Base-by-base conservation (phyloP, 2,888 invertebrate genomes). In the Abrostola triplasia region DNA sequence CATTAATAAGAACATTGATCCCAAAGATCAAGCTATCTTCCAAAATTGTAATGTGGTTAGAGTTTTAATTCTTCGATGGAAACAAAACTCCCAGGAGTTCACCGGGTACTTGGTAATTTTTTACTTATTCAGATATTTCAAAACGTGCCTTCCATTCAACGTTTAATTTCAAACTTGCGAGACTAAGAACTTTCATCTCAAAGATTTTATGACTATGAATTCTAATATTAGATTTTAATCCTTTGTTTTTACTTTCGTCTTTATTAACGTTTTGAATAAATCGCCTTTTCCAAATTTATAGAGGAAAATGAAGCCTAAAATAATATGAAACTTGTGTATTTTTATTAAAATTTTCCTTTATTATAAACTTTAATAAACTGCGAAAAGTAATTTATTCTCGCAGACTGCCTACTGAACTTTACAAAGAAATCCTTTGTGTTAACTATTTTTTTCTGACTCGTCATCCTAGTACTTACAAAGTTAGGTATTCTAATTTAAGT, bases 131-230 rank as follows among this genome's bases (percentile, higher is more conserved):
- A 58, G 71, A 72, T 67, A 72, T 72, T 67, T 63, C 37, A 60
- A 71, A 60, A 59, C 59, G 73, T 72, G 67, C 62, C 63, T 58
- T 47, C 50, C 57, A 51, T 68, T 52, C 67, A 53, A 24, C 53
- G 63, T 76, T 77, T 75, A 78, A 77, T 78, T 75, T 69, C 50
- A 72, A 78, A 75, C 64, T 77, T 75, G 53, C 64, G 60, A 65
- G 62, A 60, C 37, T 41, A 58, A 67, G 35, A 77, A 75, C 58
- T 72, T 77, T 72, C 50, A 36, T 55, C 65, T 67, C 55, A 61
- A 67, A 68, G 57, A 65, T 72, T 72, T 78, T 76, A 70, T 73
- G 70, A 61, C 57, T 62, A 58, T 66, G 62, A 71, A 71, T 59
- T 75, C 61, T 77, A 59, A 65, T 72, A 59, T 64, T 51, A 54